Evolutionary conservation across 2,888 invertebrate species (phyloP).

Genomic region (Tubiluchus corallicola): DNA sequence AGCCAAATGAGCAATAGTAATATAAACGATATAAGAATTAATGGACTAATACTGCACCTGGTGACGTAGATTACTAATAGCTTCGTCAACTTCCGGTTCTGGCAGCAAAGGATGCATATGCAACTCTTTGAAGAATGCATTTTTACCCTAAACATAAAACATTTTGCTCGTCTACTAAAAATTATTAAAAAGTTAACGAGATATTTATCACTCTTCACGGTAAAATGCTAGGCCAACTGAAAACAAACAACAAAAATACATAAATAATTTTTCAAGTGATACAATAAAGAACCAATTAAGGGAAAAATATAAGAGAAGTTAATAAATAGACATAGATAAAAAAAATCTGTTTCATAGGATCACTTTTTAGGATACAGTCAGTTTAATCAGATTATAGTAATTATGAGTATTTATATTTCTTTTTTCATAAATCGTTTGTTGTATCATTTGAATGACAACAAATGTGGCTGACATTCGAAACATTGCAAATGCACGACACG

Average conservation of each 20-base stretch:
- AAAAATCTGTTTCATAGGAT: too few species aligned
- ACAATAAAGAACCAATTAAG: not conserved
- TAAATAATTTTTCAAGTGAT: not conserved
- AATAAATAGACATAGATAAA: not conserved
- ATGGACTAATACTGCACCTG: too few species aligned
- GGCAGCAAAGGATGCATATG: constrained; percentile 37
- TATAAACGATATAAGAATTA: too few species aligned
- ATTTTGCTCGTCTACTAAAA: too few species aligned
- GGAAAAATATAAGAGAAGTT: not conserved
- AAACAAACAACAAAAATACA: not conserved
- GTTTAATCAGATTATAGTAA: too few species aligned
- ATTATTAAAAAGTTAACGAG: constrained; percentile 8
- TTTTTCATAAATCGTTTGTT: too few species aligned
- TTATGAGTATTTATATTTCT: too few species aligned
- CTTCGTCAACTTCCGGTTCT: constrained; percentile 45
- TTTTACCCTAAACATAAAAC: constrained; percentile 25
- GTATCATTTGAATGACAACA: too few species aligned
- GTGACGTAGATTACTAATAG: constrained; percentile 44
- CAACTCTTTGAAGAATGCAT: constrained; percentile 29
- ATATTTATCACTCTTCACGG: not conserved
- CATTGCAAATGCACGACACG: too few species aligned
- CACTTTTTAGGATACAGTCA: too few species aligned
- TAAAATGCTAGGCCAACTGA: not conserved
- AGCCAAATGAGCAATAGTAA: too few species aligned
- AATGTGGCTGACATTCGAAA: too few species aligned